These are phyloP conservation scores for Plutomurus gul DNA, from an alignment of 1,140 invertebrate species.

Conservation along the genomic window DNA sequence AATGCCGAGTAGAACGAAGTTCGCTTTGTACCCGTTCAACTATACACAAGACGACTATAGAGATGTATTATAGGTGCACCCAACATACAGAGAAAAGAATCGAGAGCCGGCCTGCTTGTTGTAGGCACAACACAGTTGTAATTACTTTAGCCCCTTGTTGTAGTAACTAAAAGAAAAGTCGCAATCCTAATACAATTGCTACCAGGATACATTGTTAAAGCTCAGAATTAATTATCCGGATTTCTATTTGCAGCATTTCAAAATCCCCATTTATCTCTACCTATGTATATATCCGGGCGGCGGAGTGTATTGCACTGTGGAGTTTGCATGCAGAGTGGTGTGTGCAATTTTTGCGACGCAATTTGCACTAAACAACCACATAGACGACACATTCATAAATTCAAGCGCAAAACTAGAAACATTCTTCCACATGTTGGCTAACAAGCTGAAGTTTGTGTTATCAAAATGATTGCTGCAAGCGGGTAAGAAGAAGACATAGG, in stretches of 20 bases:
- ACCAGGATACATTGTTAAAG: no score
- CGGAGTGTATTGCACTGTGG: no score
- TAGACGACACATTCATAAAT: not conserved
- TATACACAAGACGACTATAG: not conserved
- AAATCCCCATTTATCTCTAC: no score
- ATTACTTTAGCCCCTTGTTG: not conserved
- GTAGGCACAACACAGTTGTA: no score
- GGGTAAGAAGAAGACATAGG: no score
- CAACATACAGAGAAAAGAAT: no score
- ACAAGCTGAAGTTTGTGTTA: not conserved
- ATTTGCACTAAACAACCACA: not conserved
- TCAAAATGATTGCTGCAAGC: not conserved
- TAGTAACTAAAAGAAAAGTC: slow-evolving; percentile 1
- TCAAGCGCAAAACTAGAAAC: not conserved
- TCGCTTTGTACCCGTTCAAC: not conserved
- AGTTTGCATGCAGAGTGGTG: no score
- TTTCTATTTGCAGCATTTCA: no score
- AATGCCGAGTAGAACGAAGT: not conserved
- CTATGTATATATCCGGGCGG: no score
- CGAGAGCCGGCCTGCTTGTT: no score
- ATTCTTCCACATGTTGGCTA: not conserved
- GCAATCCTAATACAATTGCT: slow-evolving; percentile 9
- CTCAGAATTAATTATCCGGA: not conserved
- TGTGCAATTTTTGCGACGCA: not conserved
- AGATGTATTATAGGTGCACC: no score